These are phyloP conservation scores for Thamnaconus septentrionalis DNA, from an alignment of 2,113 vertebrate species.

Conservation along the genomic window DNA sequence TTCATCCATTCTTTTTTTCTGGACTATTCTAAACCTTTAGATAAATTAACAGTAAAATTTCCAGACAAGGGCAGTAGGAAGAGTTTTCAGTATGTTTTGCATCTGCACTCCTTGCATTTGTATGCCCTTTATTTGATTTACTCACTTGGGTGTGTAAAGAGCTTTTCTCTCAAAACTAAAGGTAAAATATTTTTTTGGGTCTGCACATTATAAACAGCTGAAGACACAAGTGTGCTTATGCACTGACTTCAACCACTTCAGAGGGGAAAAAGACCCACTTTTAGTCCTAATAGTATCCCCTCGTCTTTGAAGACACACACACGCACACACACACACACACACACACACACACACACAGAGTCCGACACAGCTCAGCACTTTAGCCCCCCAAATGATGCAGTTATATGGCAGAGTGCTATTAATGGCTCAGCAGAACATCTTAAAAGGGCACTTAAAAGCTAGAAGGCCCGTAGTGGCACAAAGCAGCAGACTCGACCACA, in stretches of 20 bases:
- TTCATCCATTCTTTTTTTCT: too few relatives aligned
- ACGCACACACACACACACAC: background rate
- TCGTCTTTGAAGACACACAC: constrained; percentile 44
- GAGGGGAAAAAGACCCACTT: constrained; percentile 42
- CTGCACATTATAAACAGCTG: constrained; percentile 8
- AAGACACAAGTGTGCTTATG: constrained; percentile 17
- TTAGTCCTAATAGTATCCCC: constrained; percentile 46
- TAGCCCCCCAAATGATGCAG: constrained; percentile 64
- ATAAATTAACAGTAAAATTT: too few relatives aligned
- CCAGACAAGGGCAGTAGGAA: too few relatives aligned
- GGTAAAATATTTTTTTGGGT: too few relatives aligned
- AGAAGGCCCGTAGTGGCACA: constrained; percentile 60
- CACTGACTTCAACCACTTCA: constrained; percentile 25
- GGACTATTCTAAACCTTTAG: too few relatives aligned
- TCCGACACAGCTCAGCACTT: constrained; percentile 19
- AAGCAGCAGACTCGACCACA: constrained; percentile 59
- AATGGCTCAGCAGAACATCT: constrained; percentile 68
- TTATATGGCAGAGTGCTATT: constrained; percentile 70
- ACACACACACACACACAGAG: too few relatives aligned
- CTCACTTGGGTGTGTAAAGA: too few relatives aligned
- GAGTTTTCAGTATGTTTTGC: too few relatives aligned
- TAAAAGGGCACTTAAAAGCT: constrained; percentile 73
- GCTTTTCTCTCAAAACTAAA: too few relatives aligned
- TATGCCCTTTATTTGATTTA: too few relatives aligned
- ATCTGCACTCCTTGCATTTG: too few relatives aligned